A percentile compares a stretch with the other conserved stretches of the same genome.
Evolutionary conservation across 1,140 invertebrate genomes (phyloP).

Genomic region (Diprion similis): DNA sequence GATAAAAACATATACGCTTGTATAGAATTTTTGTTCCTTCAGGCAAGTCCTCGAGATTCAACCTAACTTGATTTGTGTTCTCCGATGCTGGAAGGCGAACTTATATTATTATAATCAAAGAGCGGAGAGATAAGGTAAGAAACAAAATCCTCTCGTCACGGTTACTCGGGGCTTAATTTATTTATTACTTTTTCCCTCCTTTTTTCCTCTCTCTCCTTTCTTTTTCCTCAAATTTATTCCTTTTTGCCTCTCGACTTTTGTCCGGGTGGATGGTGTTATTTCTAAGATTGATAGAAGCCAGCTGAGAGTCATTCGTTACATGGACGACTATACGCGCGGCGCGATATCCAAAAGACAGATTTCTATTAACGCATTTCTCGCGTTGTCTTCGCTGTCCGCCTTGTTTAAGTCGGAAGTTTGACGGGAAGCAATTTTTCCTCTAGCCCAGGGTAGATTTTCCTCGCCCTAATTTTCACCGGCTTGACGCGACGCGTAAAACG

Average conservation of each 20-base stretch:
- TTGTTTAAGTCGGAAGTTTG: not conserved
- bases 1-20: too few species aligned
- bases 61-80: too few species aligned
- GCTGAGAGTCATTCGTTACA: not conserved
- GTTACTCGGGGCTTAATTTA: too few species aligned
- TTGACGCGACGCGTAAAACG: not conserved
- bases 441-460: not conserved
- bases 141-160: too few species aligned
- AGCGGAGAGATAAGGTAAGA: too few species aligned
- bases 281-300: slow-evolving; percentile 2
- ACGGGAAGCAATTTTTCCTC: not conserved
- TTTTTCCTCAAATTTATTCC: too few species aligned
- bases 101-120: too few species aligned
- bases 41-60: too few species aligned
- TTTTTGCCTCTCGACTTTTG: not conserved
- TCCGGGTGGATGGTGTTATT: not conserved
- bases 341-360: not conserved
- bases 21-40: too few species aligned
- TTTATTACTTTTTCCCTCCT: too few species aligned
- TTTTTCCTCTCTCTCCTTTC: too few species aligned
- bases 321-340: not conserved
- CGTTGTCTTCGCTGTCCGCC: not conserved
- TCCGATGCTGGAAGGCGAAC: too few species aligned
- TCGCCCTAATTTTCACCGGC: not conserved
- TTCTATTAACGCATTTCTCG: not conserved